These are phyloP conservation scores for Grammomys dolichurus DNA, from an alignment of 2,113 vertebrate species.

Conservation along the genomic window DNA sequence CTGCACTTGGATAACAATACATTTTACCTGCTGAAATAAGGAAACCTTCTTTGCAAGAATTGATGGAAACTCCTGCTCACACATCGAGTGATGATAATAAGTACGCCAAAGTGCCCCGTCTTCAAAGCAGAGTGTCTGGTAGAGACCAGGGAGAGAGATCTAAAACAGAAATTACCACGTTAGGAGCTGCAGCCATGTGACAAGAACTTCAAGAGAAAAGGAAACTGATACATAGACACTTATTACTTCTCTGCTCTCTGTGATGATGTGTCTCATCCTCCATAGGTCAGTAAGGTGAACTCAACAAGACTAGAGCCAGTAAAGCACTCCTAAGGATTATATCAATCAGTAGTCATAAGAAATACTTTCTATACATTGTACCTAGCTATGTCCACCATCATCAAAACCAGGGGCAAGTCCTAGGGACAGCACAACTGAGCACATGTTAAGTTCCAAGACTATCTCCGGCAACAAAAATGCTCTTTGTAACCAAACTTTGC, in stretches of 20 bases:
- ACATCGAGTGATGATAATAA: slow-evolving; percentile 93
- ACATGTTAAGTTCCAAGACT: background rate
- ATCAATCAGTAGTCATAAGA: background rate
- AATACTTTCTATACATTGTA: background rate
- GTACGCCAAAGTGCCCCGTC: slow-evolving; percentile 93
- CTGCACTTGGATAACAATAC: background rate
- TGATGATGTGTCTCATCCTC: background rate
- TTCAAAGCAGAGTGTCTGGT: slow-evolving; percentile 93
- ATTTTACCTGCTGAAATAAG: slow-evolving; percentile 96
- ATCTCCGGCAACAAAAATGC: background rate
- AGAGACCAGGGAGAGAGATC: slow-evolving; percentile 93
- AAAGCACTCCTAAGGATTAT: slow-evolving; percentile 43
- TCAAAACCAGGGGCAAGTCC: slow-evolving; percentile 27
- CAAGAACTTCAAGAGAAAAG: background rate
- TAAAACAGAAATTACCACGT: slow-evolving; percentile 77
- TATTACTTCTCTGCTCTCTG: background rate
- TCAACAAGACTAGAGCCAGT: background rate
- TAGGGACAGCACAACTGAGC: background rate
- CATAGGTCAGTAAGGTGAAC: background rate
- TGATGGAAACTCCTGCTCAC: slow-evolving; percentile 96
- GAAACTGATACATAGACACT: background rate
- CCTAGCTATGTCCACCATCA: background rate
- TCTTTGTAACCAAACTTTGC: background rate
- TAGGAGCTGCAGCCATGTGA: background rate
- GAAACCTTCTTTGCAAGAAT: slow-evolving; percentile 92